A percentile compares a stretch with the other conserved stretches of the same genome.
Conservation (phyloP, 2,888 invertebrate genomes). For the Rhagonycha fulva region DNA sequence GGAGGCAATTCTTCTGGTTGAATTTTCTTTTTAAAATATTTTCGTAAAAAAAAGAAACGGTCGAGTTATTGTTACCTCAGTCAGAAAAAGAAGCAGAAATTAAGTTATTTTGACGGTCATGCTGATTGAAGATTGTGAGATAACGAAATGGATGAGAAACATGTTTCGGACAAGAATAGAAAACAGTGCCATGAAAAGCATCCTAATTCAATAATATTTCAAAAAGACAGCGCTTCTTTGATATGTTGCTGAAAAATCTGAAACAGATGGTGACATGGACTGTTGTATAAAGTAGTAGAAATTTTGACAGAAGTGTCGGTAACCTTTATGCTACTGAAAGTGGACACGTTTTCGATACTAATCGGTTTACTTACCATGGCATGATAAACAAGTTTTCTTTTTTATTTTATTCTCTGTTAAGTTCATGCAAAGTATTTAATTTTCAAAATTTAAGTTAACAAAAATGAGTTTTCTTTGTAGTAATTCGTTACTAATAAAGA, state of each 20-base stretch:
- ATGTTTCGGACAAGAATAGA: constrained; percentile 14
- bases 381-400: background rate
- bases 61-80: constrained; percentile 10
- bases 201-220: constrained; percentile 22
- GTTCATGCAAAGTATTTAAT: background rate
- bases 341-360: constrained; percentile 18
- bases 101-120: constrained; percentile 10
- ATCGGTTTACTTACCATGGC: background rate
- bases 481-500: background rate
- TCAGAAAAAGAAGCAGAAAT: constrained; percentile 21
- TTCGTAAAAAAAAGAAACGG: constrained; percentile 20
- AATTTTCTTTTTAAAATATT: constrained; percentile 36
- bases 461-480: background rate
- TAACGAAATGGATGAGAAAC: constrained; percentile 20
- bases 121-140: constrained; percentile 11
- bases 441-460: background rate
- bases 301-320: constrained; percentile 34
- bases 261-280: constrained; percentile 43
- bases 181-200: constrained; percentile 22
- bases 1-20: constrained; percentile 35
- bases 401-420: background rate
- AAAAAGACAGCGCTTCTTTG: constrained; percentile 23
- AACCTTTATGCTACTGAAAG: constrained; percentile 31
- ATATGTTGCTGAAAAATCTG: constrained; percentile 36
- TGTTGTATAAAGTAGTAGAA: constrained; percentile 39